These are phyloP conservation scores for Hybognathus amarus DNA, from an alignment of 2,797 vertebrate species.

Conservation along the genomic window DNA sequence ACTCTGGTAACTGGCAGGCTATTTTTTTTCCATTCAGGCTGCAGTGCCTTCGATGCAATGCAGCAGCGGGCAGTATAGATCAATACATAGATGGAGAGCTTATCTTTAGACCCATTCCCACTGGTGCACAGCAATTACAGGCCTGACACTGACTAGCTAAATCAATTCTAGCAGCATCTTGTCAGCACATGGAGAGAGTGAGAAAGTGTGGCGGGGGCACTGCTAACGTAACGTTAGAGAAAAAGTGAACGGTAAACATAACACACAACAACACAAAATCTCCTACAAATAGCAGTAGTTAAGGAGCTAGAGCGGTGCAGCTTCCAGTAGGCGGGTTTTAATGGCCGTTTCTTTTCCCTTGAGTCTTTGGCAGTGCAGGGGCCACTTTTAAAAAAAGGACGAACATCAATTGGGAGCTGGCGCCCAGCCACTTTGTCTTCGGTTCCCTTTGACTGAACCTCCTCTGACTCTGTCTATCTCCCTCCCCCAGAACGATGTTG, in stretches of 20 bases:
- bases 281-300: conserved; percentile 27
- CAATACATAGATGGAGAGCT: conserved; percentile 72
- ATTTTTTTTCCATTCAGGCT: conserved; percentile 62
- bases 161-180: conserved; percentile 68
- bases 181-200: conserved; percentile 44
- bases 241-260: conserved; percentile 15
- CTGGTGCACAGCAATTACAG: conserved; percentile 68
- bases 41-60: conserved; percentile 59
- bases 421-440: conserved; percentile 70
- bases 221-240: conserved; percentile 7
- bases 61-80: conserved; percentile 55
- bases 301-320: neutral
- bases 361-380: conserved; percentile 68
- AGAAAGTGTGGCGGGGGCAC: neutral
- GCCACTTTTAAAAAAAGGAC: conserved; percentile 66
- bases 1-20: conserved; percentile 56
- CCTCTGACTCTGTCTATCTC: conserved; percentile 64
- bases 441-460: conserved; percentile 54
- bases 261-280: conserved; percentile 7
- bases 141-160: conserved; percentile 62
- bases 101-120: conserved; percentile 68
- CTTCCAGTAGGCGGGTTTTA: conserved; percentile 28
- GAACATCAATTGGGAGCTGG: conserved; percentile 68
- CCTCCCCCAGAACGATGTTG: conserved; percentile 81
- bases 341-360: conserved; percentile 48